Base-by-base conservation (phyloP, 2,113 vertebrate genomes). In the Piliocolobus tephrosceles region DNA sequence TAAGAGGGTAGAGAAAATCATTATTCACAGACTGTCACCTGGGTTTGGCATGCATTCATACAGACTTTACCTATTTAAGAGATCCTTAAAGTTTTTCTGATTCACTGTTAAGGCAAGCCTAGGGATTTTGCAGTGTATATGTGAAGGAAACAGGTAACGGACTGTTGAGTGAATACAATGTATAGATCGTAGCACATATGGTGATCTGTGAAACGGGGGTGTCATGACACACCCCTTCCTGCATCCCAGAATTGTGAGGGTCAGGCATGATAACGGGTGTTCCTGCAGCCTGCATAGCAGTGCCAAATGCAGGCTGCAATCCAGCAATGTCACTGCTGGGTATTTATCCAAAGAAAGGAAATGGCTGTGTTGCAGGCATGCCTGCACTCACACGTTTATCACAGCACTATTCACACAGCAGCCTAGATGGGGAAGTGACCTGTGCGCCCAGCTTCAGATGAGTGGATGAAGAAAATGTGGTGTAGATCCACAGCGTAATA, bases 61-160 rank as follows among this genome's bases (percentile, higher is more conserved):
- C 50, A 57, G 57, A 18, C 40, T 12, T 52, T 40, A 25, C 30
- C 8, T n/a, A 61, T 57, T 72, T 73, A 47, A 79, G 61, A 90
- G 38, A 25, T 8, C 43, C 50, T 82, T 64, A 40, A 91, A n/a
- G 84, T 81, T 86, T 85, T 88, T 82, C 78, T 47, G 40, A 61
- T 70, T 79, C 6, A 9, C 50, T 58, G 2, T 68, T 52, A 73
- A 61, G 43, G 22, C 47, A 25, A 38, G n/a, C 52, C 58, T 84
- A 68, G 70, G 27, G 5, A 30, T 72, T 22, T 83, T 38, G 13
- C 45, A 57, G 68, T 72, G 5, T 82, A 30, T 16, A 66, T n/a
- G 52, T 57, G 55, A 72, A 87, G 40, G 76, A 88, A 70, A 70
- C 10, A 0, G 68, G 22, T 58, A 50, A 76, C 16, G 8, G 35